Base-by-base conservation (phyloP, 2,888 invertebrate species). In the Tenthredo scrophulariae region DNA sequence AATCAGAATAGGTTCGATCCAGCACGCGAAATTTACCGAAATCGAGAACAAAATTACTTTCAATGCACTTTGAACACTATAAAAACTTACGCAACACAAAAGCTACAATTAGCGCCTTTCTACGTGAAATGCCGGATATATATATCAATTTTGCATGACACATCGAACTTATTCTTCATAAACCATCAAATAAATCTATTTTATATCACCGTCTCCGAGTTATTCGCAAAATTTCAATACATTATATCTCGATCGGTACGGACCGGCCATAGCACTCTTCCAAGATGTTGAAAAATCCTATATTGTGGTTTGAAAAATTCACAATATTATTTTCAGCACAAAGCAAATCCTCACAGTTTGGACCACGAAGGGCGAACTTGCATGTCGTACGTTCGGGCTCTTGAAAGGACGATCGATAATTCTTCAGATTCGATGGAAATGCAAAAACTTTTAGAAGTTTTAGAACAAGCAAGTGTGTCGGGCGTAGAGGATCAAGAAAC, bases 271-370 rank as follows among this genome's bases (percentile, higher is more conserved):
- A 18, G 43, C 43, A 46, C 43, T 46, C 13, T 46, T 46, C 3
- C 3, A 13, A 46, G 13, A 46, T 74, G 4, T 22, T 58, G 74
- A 67, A 33, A 84, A 62, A 54, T 54, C 3, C 26, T 9, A 62
- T 26, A 29, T 37, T 15, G 9, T 67, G 70, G 22, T 65, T 67
- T 74, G 67, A 83, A 84, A 70, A 10, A 79, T n/a, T 84, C 22
- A 72, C 77, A 15, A 89, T 89, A 40, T 58, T 86, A 84, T 85
- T 82, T 94, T 94, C 95, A 99, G 99, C 97, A 99, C 94, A 98
- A 98, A 93, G 99, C 98, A 87, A 98, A 98, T 94, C 97, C 98
- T 0, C 97, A 97, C 92, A 96, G 97, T 91, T 96, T 98, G 75
- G 99, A 99, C 93, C 97, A 97, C 89, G 97, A 97, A 92, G 97